These are phyloP conservation scores for Callochromis pleurospilus DNA, from an alignment of 2,113 vertebrate genomes.

Conservation along the genomic window DNA sequence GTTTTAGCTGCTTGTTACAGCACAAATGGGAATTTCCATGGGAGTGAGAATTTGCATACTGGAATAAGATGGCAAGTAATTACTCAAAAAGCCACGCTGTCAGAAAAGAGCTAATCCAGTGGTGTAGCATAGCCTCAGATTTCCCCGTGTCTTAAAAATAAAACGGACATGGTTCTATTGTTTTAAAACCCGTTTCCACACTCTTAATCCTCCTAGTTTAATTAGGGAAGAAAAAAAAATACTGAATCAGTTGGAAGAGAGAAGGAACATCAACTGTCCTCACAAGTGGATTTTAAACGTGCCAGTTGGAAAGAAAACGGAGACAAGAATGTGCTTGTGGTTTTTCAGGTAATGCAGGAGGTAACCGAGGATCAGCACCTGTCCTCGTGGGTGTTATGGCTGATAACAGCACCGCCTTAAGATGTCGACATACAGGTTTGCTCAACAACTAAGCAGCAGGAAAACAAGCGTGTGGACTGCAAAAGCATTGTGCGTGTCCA, in stretches of 20 bases:
- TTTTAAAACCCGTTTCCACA: conserved; percentile 35
- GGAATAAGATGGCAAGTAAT: conserved; percentile 45
- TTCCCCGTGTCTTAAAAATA: conserved; percentile 17
- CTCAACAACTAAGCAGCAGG: background rate
- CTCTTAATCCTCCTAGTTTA: conserved; percentile 36
- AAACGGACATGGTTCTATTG: conserved; percentile 38
- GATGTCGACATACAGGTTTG: conserved; percentile 14
- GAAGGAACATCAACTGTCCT: background rate
- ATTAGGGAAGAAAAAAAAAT: conserved; percentile 21
- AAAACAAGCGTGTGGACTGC: background rate
- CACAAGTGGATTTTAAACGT: background rate
- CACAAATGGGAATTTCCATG: conserved; percentile 40
- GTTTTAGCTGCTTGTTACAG: conserved; percentile 46
- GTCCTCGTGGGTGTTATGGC: background rate
- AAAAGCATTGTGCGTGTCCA: background rate
- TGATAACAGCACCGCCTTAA: background rate
- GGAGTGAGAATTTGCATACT: conserved; percentile 38
- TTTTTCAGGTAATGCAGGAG: conserved; percentile 4
- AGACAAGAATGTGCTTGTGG: background rate
- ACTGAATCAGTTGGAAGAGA: background rate
- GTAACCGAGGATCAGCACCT: background rate
- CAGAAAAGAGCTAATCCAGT: conserved; percentile 41
- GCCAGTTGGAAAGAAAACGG: background rate
- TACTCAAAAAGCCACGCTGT: conserved; percentile 30
- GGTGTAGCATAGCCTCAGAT: conserved; percentile 10